These are phyloP conservation scores for Sapayoa aenigma DNA, from an alignment of 2,113 vertebrate species.

Conservation along the genomic window DNA sequence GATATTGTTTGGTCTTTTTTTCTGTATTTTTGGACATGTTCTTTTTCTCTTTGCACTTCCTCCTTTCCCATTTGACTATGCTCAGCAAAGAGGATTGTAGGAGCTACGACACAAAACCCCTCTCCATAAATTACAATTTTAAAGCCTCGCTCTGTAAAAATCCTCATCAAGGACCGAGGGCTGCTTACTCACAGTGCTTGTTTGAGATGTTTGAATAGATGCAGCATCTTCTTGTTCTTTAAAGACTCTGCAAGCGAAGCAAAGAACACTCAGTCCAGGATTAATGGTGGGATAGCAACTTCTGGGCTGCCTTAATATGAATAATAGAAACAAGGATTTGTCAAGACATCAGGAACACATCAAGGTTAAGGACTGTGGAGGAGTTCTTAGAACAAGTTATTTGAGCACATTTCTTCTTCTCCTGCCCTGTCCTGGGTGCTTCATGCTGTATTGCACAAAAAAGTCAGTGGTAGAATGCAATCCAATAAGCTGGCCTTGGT, in stretches of 20 bases:
- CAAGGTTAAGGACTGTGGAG: neutral
- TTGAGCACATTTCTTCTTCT: neutral
- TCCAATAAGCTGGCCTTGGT: neutral
- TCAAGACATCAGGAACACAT: neutral
- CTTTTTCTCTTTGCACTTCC: neutral
- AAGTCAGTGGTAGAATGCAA: neutral
- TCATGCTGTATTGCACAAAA: neutral
- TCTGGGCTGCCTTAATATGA: neutral
- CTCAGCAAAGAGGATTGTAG: neutral
- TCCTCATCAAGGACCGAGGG: neutral
- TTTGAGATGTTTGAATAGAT: neutral
- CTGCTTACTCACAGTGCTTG: constrained; percentile 9
- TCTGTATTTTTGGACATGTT: neutral
- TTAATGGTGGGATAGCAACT: neutral
- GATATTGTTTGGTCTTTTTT: neutral
- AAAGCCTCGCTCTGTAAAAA: neutral
- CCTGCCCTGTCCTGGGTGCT: neutral
- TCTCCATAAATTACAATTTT: neutral
- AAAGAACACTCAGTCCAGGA: neutral
- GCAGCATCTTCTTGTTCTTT: neutral
- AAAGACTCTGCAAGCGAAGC: neutral
- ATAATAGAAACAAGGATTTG: neutral
- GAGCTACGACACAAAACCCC: neutral
- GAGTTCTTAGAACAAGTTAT: neutral
- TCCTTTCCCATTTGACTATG: neutral